phyloP scores from a whole-genome alignment of 1,140 invertebrate species.

The Aporrectodea caliginosa region DNA sequence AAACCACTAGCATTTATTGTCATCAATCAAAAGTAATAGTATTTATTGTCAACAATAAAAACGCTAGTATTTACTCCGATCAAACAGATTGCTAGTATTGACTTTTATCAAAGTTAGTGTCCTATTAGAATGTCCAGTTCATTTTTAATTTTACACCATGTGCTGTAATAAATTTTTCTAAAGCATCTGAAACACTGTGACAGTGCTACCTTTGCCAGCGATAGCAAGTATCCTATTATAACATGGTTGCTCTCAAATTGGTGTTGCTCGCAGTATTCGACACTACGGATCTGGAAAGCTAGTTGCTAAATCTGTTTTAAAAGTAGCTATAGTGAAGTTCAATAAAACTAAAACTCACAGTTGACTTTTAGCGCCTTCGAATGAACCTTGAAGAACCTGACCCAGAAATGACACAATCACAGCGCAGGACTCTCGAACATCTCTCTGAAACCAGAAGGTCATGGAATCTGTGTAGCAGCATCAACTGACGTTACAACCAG shows the following conservation, averaged over 20 bases:
- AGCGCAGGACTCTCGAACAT: background rate
- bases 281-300: background rate
- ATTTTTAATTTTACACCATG: background rate
- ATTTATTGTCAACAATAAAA: background rate
- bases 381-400: background rate
- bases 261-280: background rate
- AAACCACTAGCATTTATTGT: background rate
- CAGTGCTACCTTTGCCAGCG: background rate
- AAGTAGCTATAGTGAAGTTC: too few relatives aligned
- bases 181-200: background rate
- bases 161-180: too few relatives aligned
- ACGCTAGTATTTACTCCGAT: background rate
- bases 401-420: background rate
- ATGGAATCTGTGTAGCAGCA: background rate
- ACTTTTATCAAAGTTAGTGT: background rate
- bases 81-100: background rate
- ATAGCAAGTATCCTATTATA: background rate
- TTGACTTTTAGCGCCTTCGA: background rate
- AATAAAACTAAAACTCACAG: too few relatives aligned
- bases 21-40: background rate
- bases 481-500: background rate
- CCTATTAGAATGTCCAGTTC: background rate
- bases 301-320: background rate
- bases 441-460: background rate
- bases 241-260: background rate